Evolutionary conservation across 1,140 invertebrate species (phyloP).

Genomic region (Drosophila kanapiae): DNA sequence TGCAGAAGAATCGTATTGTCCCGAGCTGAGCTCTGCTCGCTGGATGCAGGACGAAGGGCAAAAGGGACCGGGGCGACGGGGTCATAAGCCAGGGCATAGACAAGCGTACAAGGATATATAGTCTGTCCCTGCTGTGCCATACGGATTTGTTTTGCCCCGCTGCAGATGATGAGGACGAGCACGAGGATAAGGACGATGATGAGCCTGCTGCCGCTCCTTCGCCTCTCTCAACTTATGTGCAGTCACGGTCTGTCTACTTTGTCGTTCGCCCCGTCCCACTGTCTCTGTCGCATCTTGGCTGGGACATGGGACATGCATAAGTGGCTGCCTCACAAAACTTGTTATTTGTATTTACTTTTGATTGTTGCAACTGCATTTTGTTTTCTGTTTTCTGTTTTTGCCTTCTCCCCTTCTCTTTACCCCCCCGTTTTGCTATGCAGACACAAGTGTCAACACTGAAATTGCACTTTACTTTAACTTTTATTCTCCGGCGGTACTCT

Average conservation of each 20-base stretch:
- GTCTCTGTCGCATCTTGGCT: conserved; percentile 50
- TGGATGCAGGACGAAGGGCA: background rate
- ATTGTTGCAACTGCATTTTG: conserved; percentile 68
- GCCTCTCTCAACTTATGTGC: conserved; percentile 66
- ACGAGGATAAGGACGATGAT: conserved; percentile 42
- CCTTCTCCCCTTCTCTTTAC: too few relatives aligned
- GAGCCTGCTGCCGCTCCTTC: conserved; percentile 20
- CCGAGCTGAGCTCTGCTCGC: conserved; percentile 3
- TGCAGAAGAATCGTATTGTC: conserved; percentile 77
- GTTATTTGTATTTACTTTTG: conserved; percentile 79
- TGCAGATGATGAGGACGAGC: conserved; percentile 63
- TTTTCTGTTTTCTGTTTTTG: conserved; percentile 6
- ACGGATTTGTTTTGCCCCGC: conserved; percentile 62
- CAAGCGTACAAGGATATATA: conserved; percentile 60
- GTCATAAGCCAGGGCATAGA: conserved; percentile 57
- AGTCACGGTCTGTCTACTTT: conserved; percentile 71
- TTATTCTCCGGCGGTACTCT: conserved; percentile 35
- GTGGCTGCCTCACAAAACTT: conserved; percentile 66
- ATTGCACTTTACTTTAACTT: conserved; percentile 55
- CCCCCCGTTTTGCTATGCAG: conserved; percentile 30
- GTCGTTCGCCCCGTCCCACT: conserved; percentile 24
- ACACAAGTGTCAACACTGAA: conserved; percentile 59
- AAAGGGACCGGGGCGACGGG: conserved; percentile 9
- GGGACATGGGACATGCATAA: conserved; percentile 71
- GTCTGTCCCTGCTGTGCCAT: conserved; percentile 51